These are phyloP conservation scores for Seriola dumerili DNA, from an alignment of 2,113 vertebrate species.

Conservation along the genomic window DNA sequence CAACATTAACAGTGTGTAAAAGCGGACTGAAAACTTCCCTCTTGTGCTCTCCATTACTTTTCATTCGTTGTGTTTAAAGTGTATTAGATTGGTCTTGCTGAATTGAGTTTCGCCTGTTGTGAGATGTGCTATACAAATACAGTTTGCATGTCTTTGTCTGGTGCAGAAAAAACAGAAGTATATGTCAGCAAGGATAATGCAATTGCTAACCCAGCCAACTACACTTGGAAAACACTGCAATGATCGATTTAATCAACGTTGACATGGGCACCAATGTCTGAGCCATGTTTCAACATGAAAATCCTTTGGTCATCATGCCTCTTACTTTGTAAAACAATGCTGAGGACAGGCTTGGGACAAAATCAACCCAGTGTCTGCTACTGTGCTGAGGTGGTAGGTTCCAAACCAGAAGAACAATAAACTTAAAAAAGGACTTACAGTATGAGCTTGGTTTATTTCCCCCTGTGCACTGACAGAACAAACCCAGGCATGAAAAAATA, in stretches of 20 bases:
- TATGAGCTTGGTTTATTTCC: not conserved
- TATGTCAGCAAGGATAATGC: not conserved
- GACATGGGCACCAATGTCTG: slow-evolving; percentile 1
- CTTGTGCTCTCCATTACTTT: not conserved
- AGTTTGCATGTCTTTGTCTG: not conserved
- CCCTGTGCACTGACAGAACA: not conserved
- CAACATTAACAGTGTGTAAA: not conserved
- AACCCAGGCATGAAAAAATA: not conserved
- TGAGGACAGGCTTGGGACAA: not conserved
- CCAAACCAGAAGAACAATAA: not conserved
- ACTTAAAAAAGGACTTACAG: not conserved
- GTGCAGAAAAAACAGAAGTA: not conserved
- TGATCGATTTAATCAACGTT: slow-evolving; percentile 20
- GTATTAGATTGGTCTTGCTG: too few relatives aligned
- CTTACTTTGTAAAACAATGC: slow-evolving; percentile 2
- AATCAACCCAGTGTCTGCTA: slow-evolving; percentile 18
- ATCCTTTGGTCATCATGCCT: slow-evolving; percentile 16
- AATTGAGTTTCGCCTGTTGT: not conserved
- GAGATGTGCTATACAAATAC: not conserved
- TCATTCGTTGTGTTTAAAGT: not conserved
- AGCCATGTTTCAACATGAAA: slow-evolving; percentile 43
- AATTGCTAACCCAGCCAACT: not conserved
- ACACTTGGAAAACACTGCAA: not conserved
- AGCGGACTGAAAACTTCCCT: not conserved
- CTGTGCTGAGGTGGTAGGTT: slow-evolving; percentile 16